phyloP scores from a whole-genome alignment of 2,888 invertebrate species.

The Norana najaformis region DNA sequence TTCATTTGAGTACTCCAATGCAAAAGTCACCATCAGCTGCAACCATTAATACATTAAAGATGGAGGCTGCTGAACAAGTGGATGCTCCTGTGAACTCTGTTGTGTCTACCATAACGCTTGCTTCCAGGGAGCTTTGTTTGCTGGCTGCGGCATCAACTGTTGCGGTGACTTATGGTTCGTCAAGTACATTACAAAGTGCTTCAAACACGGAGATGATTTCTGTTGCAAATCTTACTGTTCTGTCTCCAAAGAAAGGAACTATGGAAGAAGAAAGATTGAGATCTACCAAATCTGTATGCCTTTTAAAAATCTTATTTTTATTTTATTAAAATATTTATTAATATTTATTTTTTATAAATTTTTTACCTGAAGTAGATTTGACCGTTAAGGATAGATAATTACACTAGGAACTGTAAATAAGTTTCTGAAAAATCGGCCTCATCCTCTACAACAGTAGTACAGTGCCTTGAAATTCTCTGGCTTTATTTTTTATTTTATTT shows the following conservation, averaged over 20 bases:
- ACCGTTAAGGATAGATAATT: background rate
- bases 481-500: background rate
- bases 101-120: background rate
- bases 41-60: background rate
- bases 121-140: background rate
- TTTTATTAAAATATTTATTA: background rate
- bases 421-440: background rate
- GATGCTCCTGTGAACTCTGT: background rate
- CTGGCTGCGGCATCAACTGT: background rate
- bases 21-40: slow-evolving; percentile 1
- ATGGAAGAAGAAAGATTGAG: background rate
- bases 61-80: background rate
- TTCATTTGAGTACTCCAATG: background rate
- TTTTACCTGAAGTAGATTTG: background rate
- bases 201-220: slow-evolving; percentile 4
- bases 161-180: background rate
- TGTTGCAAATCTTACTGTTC: background rate
- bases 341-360: background rate
- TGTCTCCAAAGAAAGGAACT: background rate
- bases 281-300: background rate
- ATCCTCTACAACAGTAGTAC: background rate
- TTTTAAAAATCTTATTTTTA: background rate
- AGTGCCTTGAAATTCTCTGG: background rate
- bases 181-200: slow-evolving; percentile 3
- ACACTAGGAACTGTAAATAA: background rate